A percentile compares a stretch with the other conserved stretches of the same genome.
These are phyloP conservation scores for Linepithema humile DNA, from an alignment of 1,140 invertebrate species.

Conservation along the genomic window DNA sequence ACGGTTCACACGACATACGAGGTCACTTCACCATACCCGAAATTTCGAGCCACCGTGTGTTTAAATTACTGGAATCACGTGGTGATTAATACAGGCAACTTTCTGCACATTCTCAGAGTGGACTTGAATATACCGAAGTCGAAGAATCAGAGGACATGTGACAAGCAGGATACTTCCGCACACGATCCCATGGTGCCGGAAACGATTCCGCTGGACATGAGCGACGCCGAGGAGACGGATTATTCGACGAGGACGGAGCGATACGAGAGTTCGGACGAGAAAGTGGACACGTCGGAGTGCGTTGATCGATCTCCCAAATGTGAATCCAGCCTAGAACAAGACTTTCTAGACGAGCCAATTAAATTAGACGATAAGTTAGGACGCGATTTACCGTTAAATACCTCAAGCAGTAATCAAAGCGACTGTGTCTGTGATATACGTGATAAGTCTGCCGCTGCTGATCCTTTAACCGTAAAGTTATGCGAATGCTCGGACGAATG, in stretches of 20 bases:
- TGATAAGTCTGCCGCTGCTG: slow-evolving; percentile 76
- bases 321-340: slow-evolving; percentile 74
- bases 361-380: slow-evolving; percentile 69
- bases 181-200: slow-evolving; percentile 73
- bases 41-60: slow-evolving; percentile 86
- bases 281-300: slow-evolving; percentile 72
- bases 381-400: slow-evolving; percentile 73
- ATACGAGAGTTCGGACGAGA: slow-evolving; percentile 76
- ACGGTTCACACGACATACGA: slow-evolving; percentile 90
- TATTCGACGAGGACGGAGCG: slow-evolving; percentile 73
- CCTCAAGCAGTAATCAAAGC: slow-evolving; percentile 77
- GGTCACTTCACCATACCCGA: slow-evolving; percentile 88
- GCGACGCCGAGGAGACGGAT: slow-evolving; percentile 79
- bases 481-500: slow-evolving; percentile 78
- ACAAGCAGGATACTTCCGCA: slow-evolving; percentile 76
- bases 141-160: slow-evolving; percentile 70
- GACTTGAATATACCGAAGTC: slow-evolving; percentile 82
- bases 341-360: slow-evolving; percentile 75
- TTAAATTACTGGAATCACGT: slow-evolving; percentile 88
- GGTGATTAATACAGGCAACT: slow-evolving; percentile 90
- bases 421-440: slow-evolving; percentile 80
- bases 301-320: slow-evolving; percentile 73
- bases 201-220: slow-evolving; percentile 76
- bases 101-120: slow-evolving; percentile 87
- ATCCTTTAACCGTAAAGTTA: slow-evolving; percentile 71